A percentile compares a stretch with the other conserved stretches of the same genome.
Conservation (phyloP, 2,113 vertebrate genomes). For the Pachycephala philippinensis region DNA sequence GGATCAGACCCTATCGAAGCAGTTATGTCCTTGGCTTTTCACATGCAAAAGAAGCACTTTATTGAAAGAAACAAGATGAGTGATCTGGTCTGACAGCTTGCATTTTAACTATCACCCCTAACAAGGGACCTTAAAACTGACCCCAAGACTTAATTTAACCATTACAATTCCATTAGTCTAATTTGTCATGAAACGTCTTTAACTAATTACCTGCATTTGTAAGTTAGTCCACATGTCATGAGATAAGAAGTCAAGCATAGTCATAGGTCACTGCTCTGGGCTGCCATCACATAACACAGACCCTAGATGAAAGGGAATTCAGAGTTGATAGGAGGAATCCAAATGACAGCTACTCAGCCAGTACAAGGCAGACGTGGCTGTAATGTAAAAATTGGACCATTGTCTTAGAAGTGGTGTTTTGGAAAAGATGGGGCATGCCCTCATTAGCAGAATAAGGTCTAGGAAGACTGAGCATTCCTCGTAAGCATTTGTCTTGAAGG, state of each 20-base stretch:
- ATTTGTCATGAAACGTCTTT: constrained; percentile 68
- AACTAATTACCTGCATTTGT: constrained; percentile 69
- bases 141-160: constrained; percentile 57
- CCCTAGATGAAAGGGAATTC: constrained; percentile 64
- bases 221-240: constrained; percentile 61
- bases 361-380: neutral
- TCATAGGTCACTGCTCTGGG: constrained; percentile 53
- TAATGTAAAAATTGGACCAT: constrained; percentile 37
- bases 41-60: constrained; percentile 47
- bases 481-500: constrained; percentile 9
- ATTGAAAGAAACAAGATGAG: constrained; percentile 51
- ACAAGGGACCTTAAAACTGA: constrained; percentile 56
- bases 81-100: constrained; percentile 47
- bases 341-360: constrained; percentile 56
- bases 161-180: constrained; percentile 68
- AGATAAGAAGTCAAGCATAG: constrained; percentile 62
- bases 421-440: constrained; percentile 55
- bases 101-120: constrained; percentile 42
- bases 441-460: constrained; percentile 40
- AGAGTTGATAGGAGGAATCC: constrained; percentile 46
- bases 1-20: constrained; percentile 25
- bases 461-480: neutral
- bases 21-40: constrained; percentile 35
- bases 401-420: constrained; percentile 41
- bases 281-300: constrained; percentile 51